phyloP scores from a whole-genome alignment of 2,113 vertebrate genomes.

The Carassius auratus region DNA sequence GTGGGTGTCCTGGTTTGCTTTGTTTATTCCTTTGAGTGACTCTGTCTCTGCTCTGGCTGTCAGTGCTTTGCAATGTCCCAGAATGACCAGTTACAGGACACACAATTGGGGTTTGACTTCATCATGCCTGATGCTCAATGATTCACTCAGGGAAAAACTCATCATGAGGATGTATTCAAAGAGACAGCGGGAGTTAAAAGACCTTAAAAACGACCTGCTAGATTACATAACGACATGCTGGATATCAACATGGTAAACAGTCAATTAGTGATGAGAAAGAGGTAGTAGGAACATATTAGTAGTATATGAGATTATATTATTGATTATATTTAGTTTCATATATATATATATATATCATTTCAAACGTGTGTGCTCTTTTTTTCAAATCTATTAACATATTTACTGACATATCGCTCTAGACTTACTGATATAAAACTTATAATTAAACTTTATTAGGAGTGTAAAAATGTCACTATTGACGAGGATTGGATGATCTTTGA shows the following conservation, averaged over 20 bases:
- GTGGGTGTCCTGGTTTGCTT: conserved; percentile 30
- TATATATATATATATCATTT: too few species aligned
- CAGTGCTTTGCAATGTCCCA: conserved; percentile 11
- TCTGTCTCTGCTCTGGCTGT: not conserved
- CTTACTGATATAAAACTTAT: too few species aligned
- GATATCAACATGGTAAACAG: conserved; percentile 33
- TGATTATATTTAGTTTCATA: too few species aligned
- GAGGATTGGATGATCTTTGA: too few species aligned
- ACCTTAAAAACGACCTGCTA: conserved; percentile 32
- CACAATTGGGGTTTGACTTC: conserved; percentile 9
- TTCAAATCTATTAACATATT: too few species aligned
- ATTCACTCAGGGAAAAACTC: not conserved
- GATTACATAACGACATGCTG: conserved; percentile 4
- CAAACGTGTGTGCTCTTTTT: too few species aligned
- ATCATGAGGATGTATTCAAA: conserved; percentile 22
- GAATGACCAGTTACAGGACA: not conserved
- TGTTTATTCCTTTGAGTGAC: conserved; percentile 52
- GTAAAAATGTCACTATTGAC: too few species aligned
- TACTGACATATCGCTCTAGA: too few species aligned
- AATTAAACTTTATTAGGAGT: too few species aligned
- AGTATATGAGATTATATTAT: not conserved
- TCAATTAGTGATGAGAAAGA: not conserved
- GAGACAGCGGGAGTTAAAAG: conserved; percentile 14
- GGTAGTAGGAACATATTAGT: not conserved
- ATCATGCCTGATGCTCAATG: not conserved